Conservation (phyloP, 2,797 vertebrate genomes). For the Euthynnus affinis region DNA sequence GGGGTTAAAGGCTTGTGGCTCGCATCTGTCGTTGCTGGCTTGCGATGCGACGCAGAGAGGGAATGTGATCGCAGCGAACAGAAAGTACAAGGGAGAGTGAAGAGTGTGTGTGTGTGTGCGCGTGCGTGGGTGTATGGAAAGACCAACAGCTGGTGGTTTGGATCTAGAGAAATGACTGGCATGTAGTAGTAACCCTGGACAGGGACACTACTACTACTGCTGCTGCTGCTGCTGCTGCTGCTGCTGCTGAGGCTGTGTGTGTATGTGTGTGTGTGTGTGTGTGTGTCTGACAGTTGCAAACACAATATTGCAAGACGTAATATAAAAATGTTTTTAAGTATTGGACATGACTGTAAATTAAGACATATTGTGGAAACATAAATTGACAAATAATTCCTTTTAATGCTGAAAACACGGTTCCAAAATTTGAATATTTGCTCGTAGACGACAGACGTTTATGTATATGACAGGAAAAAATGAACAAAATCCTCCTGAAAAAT, state of each 20-base stretch:
- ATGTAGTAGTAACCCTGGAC: slow-evolving; percentile 82
- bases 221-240: slow-evolving; percentile 48
- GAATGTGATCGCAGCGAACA: slow-evolving; percentile 86
- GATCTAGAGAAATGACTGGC: slow-evolving; percentile 92
- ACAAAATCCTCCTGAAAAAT: slow-evolving; percentile 3
- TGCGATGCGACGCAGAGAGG: slow-evolving; percentile 83
- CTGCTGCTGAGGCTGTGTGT: slow-evolving; percentile 44
- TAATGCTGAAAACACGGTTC: no score
- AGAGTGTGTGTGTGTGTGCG: slow-evolving; percentile 48
- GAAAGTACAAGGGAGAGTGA: slow-evolving; percentile 64
- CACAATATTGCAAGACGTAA: slow-evolving; percentile 4
- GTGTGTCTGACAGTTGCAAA: not conserved
- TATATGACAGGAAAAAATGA: not conserved
- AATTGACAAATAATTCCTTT: not conserved
- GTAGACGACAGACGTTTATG: not conserved
- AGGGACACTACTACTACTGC: slow-evolving; percentile 60
- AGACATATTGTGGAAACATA: not conserved
- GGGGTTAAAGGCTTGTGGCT: slow-evolving; percentile 81
- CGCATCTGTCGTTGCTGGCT: slow-evolving; percentile 95
- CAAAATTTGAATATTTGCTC: not conserved
- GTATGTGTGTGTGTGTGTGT: not conserved
- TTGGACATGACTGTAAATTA: not conserved
- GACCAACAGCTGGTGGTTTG: slow-evolving; percentile 93
- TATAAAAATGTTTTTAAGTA: not conserved
- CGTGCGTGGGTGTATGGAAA: slow-evolving; percentile 83